Evolutionary conservation across 1,140 invertebrate species (phyloP).

Genomic region (Lepidurus apus): DNA sequence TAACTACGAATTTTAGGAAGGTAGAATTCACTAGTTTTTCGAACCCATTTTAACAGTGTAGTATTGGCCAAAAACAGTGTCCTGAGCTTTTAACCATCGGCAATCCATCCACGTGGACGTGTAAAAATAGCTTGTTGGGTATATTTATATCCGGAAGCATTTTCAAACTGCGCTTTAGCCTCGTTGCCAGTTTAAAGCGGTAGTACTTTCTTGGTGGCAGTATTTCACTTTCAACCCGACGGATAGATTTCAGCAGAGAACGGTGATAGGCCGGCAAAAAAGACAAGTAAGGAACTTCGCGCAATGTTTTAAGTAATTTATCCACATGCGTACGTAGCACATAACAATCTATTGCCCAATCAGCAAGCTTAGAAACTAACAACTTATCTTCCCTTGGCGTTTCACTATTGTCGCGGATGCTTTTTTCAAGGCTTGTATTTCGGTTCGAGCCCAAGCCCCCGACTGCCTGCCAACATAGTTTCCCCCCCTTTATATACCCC

Average conservation of each 20-base stretch:
- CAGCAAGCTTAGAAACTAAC: background rate
- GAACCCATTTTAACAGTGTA: too few relatives aligned
- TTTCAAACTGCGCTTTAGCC: background rate
- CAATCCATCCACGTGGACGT: background rate
- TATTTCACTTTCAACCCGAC: background rate
- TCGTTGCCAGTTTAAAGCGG: background rate
- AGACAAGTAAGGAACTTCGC: background rate
- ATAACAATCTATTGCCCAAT: background rate
- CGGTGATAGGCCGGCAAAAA: background rate
- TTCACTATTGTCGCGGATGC: too few relatives aligned
- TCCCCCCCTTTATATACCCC: too few relatives aligned
- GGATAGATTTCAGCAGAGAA: conserved; percentile 13
- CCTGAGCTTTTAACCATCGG: background rate
- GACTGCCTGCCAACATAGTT: too few relatives aligned
- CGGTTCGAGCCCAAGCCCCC: too few relatives aligned
- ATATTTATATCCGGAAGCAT: background rate
- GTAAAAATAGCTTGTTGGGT: background rate
- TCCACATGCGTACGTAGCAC: background rate
- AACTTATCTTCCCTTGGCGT: background rate
- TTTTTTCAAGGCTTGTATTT: too few relatives aligned
- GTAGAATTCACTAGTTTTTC: too few relatives aligned
- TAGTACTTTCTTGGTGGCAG: background rate
- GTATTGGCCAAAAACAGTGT: background rate
- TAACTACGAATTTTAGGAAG: too few relatives aligned
- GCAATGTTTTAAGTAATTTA: background rate